phyloP scores from a whole-genome alignment of 2,113 vertebrate genomes.

The Leucoraja erinaceus region DNA sequence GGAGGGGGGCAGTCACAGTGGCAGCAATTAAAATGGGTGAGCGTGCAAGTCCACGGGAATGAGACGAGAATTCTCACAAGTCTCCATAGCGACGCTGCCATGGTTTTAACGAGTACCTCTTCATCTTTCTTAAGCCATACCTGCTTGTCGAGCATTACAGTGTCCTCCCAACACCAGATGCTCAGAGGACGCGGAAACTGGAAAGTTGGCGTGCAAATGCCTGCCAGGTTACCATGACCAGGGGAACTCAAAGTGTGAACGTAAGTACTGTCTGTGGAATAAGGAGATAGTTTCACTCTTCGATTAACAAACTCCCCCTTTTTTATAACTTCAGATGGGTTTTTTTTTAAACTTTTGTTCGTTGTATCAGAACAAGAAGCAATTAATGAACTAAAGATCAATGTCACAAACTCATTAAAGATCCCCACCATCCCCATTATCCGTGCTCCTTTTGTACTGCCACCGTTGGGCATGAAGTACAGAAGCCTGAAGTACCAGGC shows the following conservation, averaged over 20 bases:
- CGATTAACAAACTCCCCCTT: background rate
- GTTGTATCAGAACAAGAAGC: background rate
- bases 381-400: background rate
- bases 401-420: no score
- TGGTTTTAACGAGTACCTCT: background rate
- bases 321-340: no score
- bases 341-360: background rate
- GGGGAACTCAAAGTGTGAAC: constrained; percentile 54
- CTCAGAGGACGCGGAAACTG: constrained; percentile 52
- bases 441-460: no score
- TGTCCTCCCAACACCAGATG: constrained; percentile 72
- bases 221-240: constrained; percentile 58
- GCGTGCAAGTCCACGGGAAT: background rate
- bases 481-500: no score
- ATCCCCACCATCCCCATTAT: no score
- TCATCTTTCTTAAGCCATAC: constrained; percentile 50
- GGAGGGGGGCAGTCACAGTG: background rate
- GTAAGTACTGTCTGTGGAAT: constrained; percentile 60
- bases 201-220: constrained; percentile 67
- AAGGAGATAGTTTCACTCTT: background rate
- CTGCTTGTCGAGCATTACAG: constrained; percentile 59
- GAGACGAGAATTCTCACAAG: no score
- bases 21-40: background rate
- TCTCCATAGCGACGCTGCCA: background rate
- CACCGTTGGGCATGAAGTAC: no score